A percentile compares a stretch with the other conserved stretches of the same genome.
Conservation (phyloP, 2,113 vertebrate genomes). For the Chionis minor region DNA sequence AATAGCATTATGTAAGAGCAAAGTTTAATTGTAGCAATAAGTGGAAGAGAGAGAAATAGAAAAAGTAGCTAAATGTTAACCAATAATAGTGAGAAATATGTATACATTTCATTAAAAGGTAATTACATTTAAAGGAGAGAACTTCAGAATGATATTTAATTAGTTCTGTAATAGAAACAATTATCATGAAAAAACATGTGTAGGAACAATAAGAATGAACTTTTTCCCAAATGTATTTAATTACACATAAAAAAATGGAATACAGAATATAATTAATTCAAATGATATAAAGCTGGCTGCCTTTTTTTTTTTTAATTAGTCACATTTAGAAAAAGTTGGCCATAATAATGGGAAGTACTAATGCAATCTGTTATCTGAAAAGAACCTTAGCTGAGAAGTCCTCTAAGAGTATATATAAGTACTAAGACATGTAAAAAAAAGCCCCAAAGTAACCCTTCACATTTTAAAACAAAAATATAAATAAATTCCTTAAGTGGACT, state of each 20-base stretch:
- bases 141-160: constrained; percentile 16
- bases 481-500: not conserved
- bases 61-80: not conserved
- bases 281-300: not conserved
- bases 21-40: not conserved
- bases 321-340: not conserved
- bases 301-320: not conserved
- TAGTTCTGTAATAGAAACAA: constrained; percentile 10
- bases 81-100: not conserved
- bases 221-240: not conserved
- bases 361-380: not conserved
- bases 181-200: not conserved
- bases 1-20: not conserved
- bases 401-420: not conserved
- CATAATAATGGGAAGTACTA: not conserved
- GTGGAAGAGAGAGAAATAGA: not conserved
- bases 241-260: not conserved
- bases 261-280: not conserved
- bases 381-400: not conserved
- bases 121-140: constrained; percentile 9
- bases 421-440: not conserved
- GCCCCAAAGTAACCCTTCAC: not conserved
- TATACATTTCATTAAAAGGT: constrained; percentile 18
- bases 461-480: not conserved
- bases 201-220: not conserved